Percentiles rank a stretch among this genome's conserved stretches.
phyloP scores from a whole-genome alignment of 2,113 vertebrate genomes.

The Mesitornis unicolor region DNA sequence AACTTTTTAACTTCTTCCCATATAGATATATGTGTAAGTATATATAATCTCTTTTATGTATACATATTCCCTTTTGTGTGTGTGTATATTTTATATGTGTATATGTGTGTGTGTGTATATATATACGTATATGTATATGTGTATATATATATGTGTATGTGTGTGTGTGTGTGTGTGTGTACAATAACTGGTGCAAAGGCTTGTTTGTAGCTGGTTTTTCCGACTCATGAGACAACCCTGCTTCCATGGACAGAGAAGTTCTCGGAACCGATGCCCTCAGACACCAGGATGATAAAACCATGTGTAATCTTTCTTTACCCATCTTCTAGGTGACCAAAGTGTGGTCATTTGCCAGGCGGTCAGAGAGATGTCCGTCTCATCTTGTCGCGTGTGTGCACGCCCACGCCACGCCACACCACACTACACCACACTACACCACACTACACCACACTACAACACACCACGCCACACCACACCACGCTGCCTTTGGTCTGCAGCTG shows the following conservation, averaged over 20 bases:
- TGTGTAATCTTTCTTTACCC: not conserved
- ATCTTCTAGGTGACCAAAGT: not conserved
- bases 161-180: not conserved
- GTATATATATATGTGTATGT: too few relatives aligned
- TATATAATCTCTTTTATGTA: too few relatives aligned
- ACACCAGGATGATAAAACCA: not conserved
- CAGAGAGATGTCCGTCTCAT: fast-evolving
- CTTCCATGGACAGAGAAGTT: not conserved
- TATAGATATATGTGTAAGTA: fast-evolving
- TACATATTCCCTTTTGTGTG: not conserved
- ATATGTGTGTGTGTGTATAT: not conserved
- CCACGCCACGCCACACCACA: fast-evolving
- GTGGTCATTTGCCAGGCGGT: not conserved
- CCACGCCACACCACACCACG: fast-evolving
- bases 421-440: fast-evolving
- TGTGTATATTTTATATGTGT: too few relatives aligned
- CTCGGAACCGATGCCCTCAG: not conserved
- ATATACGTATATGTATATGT: too few relatives aligned
- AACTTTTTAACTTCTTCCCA: not conserved
- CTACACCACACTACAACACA: fast-evolving
- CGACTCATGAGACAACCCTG: not conserved
- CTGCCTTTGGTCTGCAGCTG: not conserved
- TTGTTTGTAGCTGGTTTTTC: not conserved
- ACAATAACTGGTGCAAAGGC: not conserved
- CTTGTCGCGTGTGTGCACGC: fast-evolving